Evolutionary conservation across 2,113 vertebrate species (phyloP).

Genomic region (Danionella cerebrum): DNA sequence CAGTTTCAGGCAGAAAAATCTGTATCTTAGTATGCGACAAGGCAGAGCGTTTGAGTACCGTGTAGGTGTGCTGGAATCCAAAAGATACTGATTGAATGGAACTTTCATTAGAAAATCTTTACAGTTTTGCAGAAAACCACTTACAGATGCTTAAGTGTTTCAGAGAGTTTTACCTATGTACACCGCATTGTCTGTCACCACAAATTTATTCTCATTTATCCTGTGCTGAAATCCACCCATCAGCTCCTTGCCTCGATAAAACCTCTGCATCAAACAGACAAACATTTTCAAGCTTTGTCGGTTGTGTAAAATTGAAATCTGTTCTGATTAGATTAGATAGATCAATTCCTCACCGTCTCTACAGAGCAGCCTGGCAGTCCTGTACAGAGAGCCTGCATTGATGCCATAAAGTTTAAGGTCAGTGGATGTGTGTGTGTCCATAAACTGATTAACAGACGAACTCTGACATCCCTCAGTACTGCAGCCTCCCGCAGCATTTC

Average conservation of each 20-base stretch:
- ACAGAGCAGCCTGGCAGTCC: conserved; percentile 83
- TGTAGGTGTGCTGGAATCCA: no score
- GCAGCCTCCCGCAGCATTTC: conserved; percentile 84
- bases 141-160: no score
- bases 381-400: conserved; percentile 88
- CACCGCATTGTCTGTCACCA: conserved; percentile 87
- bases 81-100: no score
- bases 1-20: no score
- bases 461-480: conserved; percentile 76
- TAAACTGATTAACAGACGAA: conserved; percentile 88
- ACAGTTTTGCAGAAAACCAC: no score
- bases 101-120: no score
- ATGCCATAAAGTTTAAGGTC: conserved; percentile 90
- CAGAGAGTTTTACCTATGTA: conserved; percentile 73
- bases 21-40: no score
- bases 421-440: conserved; percentile 85
- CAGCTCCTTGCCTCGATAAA: conserved; percentile 79
- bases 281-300: background rate
- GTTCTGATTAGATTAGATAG: background rate
- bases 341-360: conserved; percentile 77
- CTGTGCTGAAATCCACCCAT: conserved; percentile 70
- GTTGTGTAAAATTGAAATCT: background rate
- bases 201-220: conserved; percentile 90
- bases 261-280: conserved; percentile 69
- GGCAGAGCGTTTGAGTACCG: no score